phyloP scores from a whole-genome alignment of 2,113 vertebrate genomes.

The Passer montanus region DNA sequence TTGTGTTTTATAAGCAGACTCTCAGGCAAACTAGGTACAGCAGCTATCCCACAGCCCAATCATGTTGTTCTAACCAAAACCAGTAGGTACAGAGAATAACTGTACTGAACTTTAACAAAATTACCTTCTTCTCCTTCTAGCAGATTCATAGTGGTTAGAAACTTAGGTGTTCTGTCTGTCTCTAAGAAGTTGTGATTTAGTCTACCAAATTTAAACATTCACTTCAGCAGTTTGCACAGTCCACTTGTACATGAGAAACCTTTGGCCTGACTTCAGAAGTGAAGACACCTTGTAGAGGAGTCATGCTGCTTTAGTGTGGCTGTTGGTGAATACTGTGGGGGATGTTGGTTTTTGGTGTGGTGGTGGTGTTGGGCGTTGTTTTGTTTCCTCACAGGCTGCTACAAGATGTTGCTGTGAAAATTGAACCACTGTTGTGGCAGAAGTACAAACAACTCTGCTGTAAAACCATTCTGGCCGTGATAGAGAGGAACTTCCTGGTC shows the following conservation, averaged over 20 bases:
- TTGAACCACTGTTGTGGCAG: not conserved
- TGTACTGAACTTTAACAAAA: not conserved
- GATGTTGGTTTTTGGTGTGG: accelerated
- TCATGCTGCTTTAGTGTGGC: not conserved
- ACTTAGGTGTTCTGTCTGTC: not conserved
- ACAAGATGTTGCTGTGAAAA: not conserved
- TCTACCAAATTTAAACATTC: not conserved
- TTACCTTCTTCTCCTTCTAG: not conserved
- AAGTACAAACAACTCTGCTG: not conserved
- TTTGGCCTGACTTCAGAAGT: not conserved
- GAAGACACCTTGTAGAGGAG: not conserved
- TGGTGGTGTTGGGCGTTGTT: not conserved
- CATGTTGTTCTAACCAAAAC: not conserved
- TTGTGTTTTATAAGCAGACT: not conserved
- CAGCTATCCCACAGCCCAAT: not conserved
- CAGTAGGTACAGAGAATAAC: not conserved
- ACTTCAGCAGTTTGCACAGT: not conserved
- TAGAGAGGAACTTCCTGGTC: not conserved
- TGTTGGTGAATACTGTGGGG: not conserved
- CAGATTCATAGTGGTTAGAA: not conserved
- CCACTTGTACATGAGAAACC: not conserved
- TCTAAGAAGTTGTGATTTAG: not conserved
- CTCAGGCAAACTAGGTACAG: not conserved
- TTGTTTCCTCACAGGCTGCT: not conserved
- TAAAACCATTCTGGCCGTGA: not conserved